These are phyloP conservation scores for Suncus etruscus DNA, from an alignment of 2,113 vertebrate genomes.

Conservation along the genomic window DNA sequence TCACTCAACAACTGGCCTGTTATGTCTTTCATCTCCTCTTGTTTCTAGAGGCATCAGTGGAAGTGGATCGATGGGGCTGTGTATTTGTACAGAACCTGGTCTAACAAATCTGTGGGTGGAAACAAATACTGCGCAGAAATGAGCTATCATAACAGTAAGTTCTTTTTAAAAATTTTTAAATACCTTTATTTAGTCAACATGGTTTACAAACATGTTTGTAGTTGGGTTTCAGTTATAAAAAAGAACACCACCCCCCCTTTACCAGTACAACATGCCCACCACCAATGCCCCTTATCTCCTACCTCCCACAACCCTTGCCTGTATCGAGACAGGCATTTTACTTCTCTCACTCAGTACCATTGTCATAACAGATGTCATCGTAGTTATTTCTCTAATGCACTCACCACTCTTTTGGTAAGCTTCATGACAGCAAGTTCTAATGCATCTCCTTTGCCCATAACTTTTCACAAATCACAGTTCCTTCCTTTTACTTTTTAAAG, in stretches of 20 bases:
- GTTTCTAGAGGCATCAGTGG: conserved; percentile 75
- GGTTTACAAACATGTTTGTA: no score
- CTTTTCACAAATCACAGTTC: neutral
- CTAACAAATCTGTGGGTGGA: accelerated
- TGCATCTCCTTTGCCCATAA: accelerated
- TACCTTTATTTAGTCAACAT: no score
- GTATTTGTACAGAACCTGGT: accelerated
- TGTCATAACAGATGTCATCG: no score
- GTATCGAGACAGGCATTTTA: no score
- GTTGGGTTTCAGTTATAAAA: no score
- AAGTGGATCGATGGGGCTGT: conserved; percentile 64
- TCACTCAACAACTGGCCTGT: neutral
- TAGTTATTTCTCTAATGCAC: no score
- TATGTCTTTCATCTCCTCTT: neutral
- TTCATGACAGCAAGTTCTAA: conserved; percentile 62
- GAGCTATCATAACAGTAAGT: conserved; percentile 70
- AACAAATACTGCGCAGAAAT: conserved; percentile 26
- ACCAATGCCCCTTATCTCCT: no score
- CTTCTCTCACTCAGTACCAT: no score
- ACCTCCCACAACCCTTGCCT: no score
- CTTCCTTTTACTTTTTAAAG: neutral
- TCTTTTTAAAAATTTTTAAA: neutral
- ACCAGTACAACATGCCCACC: no score
- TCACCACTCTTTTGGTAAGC: no score
- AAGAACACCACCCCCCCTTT: no score